Evolutionary conservation across 2,888 invertebrate genomes (phyloP), one percentile per base, ranked within the genome.

Genomic region (Cylindroiulus punctatus): DNA sequence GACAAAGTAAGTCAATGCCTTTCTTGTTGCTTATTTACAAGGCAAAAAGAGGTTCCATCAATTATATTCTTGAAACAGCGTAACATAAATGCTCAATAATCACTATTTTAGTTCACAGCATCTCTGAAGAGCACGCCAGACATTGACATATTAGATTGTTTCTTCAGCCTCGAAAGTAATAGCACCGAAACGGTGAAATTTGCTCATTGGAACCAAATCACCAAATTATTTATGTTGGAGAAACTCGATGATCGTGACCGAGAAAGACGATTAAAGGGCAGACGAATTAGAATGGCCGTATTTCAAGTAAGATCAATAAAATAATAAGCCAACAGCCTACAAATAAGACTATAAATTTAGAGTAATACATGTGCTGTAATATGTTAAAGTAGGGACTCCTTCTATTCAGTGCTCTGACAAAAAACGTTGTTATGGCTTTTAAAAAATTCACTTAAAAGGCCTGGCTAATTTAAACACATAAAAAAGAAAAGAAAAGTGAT

Each of bases 191-290:
- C 81, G 30, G 82, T 83, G 1, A 86, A 82, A 83, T 86, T 86
- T 86, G 86, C 82, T 17, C 82, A 86, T 30, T 86, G 86, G 86
- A 86, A 86, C 22, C 30, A 82, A 82, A 47, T 86, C 26, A 82
- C 42, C 19, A 81, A 47, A 81, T 47, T 86, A 84, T 84, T 52
- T 30, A 44, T 84, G 84, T 8, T 84, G 52, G 84, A 84, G 30
- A 10, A 17, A 19, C 30, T 84, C 14, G 84, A 84, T 10, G 32
- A 84, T 44, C 19, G 26, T 22, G 84, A 84, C 84, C 47, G 19
- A 52, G 47, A 17, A 47, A 22, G 52, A 32, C 22, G 84, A 44
- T 36, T 84, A 52, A 52, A 52, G 32, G 84, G 84, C 12, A 47
- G 84, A 30, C 22, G 84, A 84, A 47, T 84, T 84, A 22, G 44